Evolutionary conservation across 2,113 vertebrate species (phyloP).

Genomic region (Panurus biarmicus): DNA sequence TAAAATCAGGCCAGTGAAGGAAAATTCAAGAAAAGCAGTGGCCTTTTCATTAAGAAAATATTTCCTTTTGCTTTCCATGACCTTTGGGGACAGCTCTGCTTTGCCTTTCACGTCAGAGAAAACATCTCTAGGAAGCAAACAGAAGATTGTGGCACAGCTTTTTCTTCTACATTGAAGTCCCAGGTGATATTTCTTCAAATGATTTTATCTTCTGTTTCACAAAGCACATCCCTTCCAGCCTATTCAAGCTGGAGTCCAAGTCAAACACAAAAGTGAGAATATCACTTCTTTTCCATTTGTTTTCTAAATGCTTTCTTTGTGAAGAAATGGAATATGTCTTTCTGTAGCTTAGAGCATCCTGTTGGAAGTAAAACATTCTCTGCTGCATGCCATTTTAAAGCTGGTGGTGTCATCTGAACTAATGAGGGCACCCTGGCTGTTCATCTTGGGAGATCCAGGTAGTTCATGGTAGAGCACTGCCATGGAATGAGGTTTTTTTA

Average conservation of each 20-base stretch:
- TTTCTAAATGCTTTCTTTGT: neutral
- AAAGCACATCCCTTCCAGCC: neutral
- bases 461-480: neutral
- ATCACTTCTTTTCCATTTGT: neutral
- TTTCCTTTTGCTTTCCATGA: neutral
- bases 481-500: neutral
- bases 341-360: neutral
- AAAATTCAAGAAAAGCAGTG: neutral
- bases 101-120: neutral
- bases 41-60: neutral
- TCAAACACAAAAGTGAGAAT: neutral
- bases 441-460: neutral
- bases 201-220: neutral
- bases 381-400: neutral
- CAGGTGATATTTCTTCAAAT: neutral
- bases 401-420: neutral
- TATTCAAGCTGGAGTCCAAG: neutral
- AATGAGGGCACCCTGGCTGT: neutral
- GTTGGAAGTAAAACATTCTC: neutral
- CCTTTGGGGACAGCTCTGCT: neutral
- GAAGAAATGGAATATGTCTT: neutral
- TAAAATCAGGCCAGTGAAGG: neutral
- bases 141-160: neutral
- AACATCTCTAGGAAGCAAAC: neutral
- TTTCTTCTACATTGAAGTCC: neutral